These are phyloP conservation scores for Neelides sp. DNA, from an alignment of 1,140 invertebrate species.

Conservation along the genomic window DNA sequence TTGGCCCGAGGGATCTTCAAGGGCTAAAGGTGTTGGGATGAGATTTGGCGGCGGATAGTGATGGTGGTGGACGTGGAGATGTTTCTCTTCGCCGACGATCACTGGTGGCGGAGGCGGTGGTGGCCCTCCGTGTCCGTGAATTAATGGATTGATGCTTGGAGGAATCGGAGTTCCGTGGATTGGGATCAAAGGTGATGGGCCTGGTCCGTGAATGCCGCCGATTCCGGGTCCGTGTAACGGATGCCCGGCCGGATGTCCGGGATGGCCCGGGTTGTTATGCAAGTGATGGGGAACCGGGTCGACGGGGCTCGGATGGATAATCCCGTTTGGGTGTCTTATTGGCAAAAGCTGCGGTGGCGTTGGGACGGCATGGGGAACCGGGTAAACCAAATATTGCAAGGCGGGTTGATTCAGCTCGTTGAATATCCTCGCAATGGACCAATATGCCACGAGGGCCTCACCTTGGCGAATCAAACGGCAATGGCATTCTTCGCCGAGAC, in stretches of 20 bases:
- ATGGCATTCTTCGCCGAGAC: conserved; percentile 9
- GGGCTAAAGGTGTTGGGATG: neutral
- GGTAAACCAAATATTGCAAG: conserved; percentile 25
- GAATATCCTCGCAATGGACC: conserved; percentile 22
- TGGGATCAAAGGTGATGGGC: neutral
- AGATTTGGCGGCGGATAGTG: conserved; percentile 29
- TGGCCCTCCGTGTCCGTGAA: conserved; percentile 29
- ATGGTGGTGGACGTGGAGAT: conserved; percentile 30
- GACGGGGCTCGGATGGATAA: neutral
- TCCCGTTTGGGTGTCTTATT: conserved; percentile 1
- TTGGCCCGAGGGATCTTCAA: neutral
- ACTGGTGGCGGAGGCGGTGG: conserved; percentile 31
- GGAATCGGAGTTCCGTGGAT: no score
- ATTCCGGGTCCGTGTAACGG: no score
- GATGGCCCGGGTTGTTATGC: neutral
- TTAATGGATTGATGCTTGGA: no score
- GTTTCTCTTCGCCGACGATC: conserved; percentile 13
- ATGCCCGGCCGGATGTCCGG: no score
- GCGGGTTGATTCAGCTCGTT: conserved; percentile 19
- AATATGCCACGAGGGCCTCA: conserved; percentile 26
- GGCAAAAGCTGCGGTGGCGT: conserved; percentile 18
- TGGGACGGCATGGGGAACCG: conserved; percentile 18
- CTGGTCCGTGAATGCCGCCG: neutral
- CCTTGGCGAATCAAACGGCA: conserved; percentile 22
- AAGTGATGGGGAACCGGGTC: neutral